These are phyloP conservation scores for Calephelis perditalis DNA, from an alignment of 2,888 invertebrate species.

Conservation along the genomic window DNA sequence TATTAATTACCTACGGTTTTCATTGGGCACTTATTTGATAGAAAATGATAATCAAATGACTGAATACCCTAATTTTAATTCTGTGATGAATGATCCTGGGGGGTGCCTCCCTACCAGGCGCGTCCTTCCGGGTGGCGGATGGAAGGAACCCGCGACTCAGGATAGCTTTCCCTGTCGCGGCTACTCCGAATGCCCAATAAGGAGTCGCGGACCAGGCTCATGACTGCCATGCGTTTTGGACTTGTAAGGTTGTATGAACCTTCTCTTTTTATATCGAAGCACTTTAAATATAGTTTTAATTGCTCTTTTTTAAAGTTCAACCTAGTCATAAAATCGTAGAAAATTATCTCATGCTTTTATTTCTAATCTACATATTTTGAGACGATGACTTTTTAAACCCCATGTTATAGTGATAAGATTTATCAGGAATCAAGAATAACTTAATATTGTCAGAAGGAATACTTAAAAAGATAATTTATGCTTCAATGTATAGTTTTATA, in stretches of 20 bases:
- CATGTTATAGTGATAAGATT: slow-evolving; percentile 1
- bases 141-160: slow-evolving; percentile 79
- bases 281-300: no score
- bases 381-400: neutral
- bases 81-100: slow-evolving; percentile 62
- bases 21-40: slow-evolving; percentile 7
- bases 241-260: slow-evolving; percentile 16
- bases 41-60: neutral
- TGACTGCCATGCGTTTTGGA: slow-evolving; percentile 46
- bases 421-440: neutral
- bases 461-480: neutral
- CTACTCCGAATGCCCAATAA: slow-evolving; percentile 78
- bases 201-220: slow-evolving; percentile 77
- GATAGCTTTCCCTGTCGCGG: slow-evolving; percentile 75
- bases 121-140: slow-evolving; percentile 80
- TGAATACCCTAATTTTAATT: slow-evolving; percentile 3
- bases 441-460: slow-evolving; percentile 1
- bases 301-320: no score
- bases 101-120: slow-evolving; percentile 79
- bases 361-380: neutral
- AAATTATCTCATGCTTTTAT: no score
- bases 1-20: no score
- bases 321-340: no score
- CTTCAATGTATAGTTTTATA: slow-evolving; percentile 2
- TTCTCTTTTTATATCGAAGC: no score